These are phyloP conservation scores for Drosophila watanabei DNA, from an alignment of 1,140 invertebrate species.

Conservation along the genomic window DNA sequence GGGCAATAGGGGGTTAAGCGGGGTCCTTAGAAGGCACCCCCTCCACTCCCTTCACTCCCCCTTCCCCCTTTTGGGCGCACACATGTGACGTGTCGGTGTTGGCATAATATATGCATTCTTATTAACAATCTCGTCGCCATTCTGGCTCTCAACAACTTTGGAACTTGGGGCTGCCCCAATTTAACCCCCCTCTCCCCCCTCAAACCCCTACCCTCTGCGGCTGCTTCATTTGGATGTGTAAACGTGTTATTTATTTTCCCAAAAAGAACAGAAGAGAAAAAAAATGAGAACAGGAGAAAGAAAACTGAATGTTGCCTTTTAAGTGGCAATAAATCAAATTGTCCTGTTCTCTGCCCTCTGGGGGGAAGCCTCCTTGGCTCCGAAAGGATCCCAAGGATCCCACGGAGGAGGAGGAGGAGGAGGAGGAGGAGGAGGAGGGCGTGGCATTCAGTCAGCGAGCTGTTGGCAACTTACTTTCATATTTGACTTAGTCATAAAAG, in stretches of 20 bases:
- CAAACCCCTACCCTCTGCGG: conserved; percentile 14
- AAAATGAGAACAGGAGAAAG: conserved; percentile 23
- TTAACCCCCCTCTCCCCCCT: background rate
- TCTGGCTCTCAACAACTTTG: conserved; percentile 66
- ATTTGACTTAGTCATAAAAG: conserved; percentile 82
- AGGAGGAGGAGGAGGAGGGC: background rate
- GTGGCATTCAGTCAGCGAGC: conserved; percentile 51
- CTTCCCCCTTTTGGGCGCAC: background rate
- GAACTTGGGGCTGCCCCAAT: conserved; percentile 15
- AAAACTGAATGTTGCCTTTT: conserved; percentile 83
- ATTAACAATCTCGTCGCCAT: conserved; percentile 82
- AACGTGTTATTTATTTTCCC: conserved; percentile 80
- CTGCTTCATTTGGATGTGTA: conserved; percentile 81
- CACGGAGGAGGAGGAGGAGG: background rate
- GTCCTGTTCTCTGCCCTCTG: conserved; percentile 57
- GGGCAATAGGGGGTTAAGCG: conserved; percentile 23
- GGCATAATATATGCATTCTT: conserved; percentile 83
- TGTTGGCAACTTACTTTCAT: conserved; percentile 73
- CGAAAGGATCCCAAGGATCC: conserved; percentile 2
- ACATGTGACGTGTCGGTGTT: conserved; percentile 51
- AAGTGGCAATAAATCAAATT: conserved; percentile 84
- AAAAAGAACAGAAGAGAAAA: background rate
- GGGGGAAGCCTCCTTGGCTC: conserved; percentile 25
- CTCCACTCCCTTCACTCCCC: background rate
- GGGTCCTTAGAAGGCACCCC: background rate